phyloP scores from a whole-genome alignment of 2,113 vertebrate genomes.

The Peromyscus leucopus region DNA sequence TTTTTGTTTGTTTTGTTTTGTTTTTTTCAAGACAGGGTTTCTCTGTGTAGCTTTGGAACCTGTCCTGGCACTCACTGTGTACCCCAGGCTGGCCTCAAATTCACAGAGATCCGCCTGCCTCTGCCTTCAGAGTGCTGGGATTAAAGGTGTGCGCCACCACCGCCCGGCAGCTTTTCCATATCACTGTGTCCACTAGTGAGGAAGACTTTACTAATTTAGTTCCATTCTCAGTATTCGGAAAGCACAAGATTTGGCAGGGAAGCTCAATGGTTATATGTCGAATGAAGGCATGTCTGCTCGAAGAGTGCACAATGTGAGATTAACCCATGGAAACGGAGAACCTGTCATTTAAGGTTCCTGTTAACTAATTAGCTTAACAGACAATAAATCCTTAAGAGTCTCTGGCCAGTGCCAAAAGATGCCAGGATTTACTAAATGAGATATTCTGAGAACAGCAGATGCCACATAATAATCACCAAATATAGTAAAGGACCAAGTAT shows the following conservation, averaged over 20 bases:
- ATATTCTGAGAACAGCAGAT: background rate
- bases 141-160: too few relatives aligned
- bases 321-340: background rate
- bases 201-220: background rate
- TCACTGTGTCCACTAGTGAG: accelerated
- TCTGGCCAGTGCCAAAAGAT: background rate
- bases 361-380: background rate
- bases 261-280: background rate
- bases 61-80: too few relatives aligned
- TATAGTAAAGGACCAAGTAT: background rate
- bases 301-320: background rate
- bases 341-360: background rate
- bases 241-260: background rate
- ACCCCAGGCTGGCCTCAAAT: too few relatives aligned
- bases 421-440: background rate
- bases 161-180: background rate
- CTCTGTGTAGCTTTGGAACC: too few relatives aligned
- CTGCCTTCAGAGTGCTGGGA: too few relatives aligned
- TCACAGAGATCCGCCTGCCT: too few relatives aligned
- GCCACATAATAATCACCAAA: background rate
- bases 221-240: background rate
- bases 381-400: background rate
- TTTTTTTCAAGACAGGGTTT: too few relatives aligned
- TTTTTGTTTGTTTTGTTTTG: too few relatives aligned
- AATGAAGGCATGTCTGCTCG: background rate